A percentile compares a stretch with the other conserved stretches of the same genome.
Conservation (phyloP, 2,113 vertebrate species). For the Aptenodytes forsteri region DNA sequence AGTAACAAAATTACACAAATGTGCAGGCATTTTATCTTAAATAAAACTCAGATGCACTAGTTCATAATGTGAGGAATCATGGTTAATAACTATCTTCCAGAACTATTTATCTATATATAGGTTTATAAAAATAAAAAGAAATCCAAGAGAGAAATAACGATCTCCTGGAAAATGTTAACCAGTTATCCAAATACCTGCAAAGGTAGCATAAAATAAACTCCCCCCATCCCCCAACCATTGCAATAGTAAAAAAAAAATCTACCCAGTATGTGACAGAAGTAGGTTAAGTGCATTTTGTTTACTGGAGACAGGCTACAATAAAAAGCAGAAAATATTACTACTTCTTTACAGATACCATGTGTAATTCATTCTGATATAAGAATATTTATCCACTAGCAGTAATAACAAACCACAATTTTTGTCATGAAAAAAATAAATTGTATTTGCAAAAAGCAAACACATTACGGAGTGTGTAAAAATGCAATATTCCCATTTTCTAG, state of each 20-base stretch:
- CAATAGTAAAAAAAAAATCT: background rate
- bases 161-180: constrained; percentile 41
- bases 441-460: constrained; percentile 89
- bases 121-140: constrained; percentile 53
- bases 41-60: constrained; percentile 76
- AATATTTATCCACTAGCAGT: constrained; percentile 87
- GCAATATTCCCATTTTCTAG: constrained; percentile 91
- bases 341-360: constrained; percentile 82
- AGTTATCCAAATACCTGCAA: constrained; percentile 51
- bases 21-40: constrained; percentile 82
- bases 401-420: constrained; percentile 88
- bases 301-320: constrained; percentile 81
- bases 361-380: constrained; percentile 85
- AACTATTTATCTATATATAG: constrained; percentile 31
- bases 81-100: constrained; percentile 46
- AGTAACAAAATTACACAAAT: constrained; percentile 82
- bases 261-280: constrained; percentile 75
- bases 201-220: constrained; percentile 38
- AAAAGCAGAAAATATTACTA: constrained; percentile 82
- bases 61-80: constrained; percentile 61
- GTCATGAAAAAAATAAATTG: constrained; percentile 89
- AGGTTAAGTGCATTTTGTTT: constrained; percentile 86
- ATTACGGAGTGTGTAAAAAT: constrained; percentile 87
- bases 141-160: background rate
- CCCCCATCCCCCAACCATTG: background rate